Evolutionary conservation across 2,797 vertebrate genomes (phyloP).

Genomic region (Enteromius argenteus): DNA sequence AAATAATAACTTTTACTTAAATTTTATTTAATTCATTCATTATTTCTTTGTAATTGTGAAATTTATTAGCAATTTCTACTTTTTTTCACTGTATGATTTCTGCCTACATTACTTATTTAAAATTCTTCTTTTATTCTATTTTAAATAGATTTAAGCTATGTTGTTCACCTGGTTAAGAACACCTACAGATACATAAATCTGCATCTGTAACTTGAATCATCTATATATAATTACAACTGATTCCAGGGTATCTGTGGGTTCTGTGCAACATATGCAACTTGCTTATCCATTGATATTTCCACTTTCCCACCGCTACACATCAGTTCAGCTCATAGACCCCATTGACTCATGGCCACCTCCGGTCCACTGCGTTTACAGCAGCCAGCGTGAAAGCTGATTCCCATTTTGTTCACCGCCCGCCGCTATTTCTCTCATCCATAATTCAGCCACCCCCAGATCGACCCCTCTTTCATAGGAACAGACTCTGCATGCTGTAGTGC

Average conservation of each 20-base stretch:
- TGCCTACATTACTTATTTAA: background rate
- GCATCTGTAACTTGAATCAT: background rate
- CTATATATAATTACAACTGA: background rate
- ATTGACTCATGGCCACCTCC: constrained; percentile 28
- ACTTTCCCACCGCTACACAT: constrained; percentile 65
- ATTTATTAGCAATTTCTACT: background rate
- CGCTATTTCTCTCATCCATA: constrained; percentile 72
- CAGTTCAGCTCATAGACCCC: constrained; percentile 48
- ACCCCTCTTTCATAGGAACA: constrained; percentile 65
- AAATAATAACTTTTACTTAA: background rate
- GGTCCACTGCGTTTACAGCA: constrained; percentile 10
- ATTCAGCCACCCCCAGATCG: constrained; percentile 71
- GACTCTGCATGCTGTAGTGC: constrained; percentile 55
- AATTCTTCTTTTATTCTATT: background rate
- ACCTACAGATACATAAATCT: background rate
- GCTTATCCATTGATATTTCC: constrained; percentile 39
- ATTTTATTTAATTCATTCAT: background rate
- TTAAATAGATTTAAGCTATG: background rate
- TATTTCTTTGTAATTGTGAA: background rate
- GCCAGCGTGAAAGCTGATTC: constrained; percentile 46
- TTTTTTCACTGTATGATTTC: background rate
- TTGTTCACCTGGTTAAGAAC: background rate
- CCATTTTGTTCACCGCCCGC: constrained; percentile 62
- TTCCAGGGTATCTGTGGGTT: background rate
- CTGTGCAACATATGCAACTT: background rate